These are phyloP conservation scores for Stictonetta naevosa DNA, from an alignment of 2,113 vertebrate genomes.

Conservation along the genomic window DNA sequence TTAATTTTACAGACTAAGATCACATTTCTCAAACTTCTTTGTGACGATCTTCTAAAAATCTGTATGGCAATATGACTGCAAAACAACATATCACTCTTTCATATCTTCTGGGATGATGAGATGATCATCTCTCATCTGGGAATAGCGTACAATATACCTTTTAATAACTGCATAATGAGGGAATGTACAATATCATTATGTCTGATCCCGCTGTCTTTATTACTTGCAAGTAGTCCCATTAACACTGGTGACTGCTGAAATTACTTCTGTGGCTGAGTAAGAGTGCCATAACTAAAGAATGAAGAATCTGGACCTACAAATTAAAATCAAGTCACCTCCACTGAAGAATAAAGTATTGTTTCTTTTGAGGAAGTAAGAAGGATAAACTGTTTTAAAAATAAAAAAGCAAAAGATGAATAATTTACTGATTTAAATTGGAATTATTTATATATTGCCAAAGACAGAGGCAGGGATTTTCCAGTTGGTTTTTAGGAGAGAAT, in stretches of 20 bases:
- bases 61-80: neutral
- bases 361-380: neutral
- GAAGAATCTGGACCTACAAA: neutral
- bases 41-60: neutral
- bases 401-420: neutral
- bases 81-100: neutral
- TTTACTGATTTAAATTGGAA: slow-evolving; percentile 24
- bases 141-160: neutral
- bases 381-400: neutral
- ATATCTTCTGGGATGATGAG: neutral
- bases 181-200: neutral
- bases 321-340: neutral
- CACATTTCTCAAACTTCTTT: neutral
- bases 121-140: neutral
- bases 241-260: neutral
- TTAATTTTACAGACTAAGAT: neutral
- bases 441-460: slow-evolving; percentile 9
- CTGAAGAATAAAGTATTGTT: neutral
- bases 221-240: neutral
- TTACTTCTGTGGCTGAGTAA: neutral
- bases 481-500: slow-evolving; percentile 15
- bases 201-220: neutral
- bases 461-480: slow-evolving; percentile 35
- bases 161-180: neutral
- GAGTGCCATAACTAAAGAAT: neutral